Percentiles rank a stretch among this genome's conserved stretches.
Evolutionary conservation across 2,113 vertebrate species (phyloP).

Genomic region (Thymallus thymallus): DNA sequence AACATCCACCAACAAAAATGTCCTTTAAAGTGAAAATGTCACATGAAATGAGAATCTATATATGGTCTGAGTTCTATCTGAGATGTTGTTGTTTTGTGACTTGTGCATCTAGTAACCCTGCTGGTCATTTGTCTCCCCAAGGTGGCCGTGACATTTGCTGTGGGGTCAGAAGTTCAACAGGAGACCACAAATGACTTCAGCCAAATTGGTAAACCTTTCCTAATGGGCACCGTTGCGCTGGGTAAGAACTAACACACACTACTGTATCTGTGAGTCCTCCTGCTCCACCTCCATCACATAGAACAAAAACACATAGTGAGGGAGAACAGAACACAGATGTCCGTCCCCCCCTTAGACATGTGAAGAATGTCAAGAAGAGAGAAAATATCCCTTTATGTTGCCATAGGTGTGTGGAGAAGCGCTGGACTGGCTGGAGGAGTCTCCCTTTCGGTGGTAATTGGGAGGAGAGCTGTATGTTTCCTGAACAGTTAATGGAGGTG

Average conservation of each 20-base stretch:
- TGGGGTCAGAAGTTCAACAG: slow-evolving; percentile 74
- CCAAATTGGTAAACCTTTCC: slow-evolving; percentile 71
- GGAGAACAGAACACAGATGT: too few species aligned
- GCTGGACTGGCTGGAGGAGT: too few species aligned
- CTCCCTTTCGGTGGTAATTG: too few species aligned
- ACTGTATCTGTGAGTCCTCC: not conserved
- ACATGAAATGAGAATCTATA: slow-evolving; percentile 52
- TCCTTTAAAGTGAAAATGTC: slow-evolving; percentile 45
- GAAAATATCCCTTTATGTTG: too few species aligned
- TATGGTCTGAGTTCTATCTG: slow-evolving; percentile 24
- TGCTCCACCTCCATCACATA: not conserved
- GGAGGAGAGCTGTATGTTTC: too few species aligned
- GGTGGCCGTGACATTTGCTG: slow-evolving; percentile 73
- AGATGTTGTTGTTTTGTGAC: slow-evolving; percentile 16
- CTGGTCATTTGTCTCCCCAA: slow-evolving; percentile 42
- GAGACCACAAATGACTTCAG: slow-evolving; percentile 72
- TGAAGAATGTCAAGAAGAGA: too few species aligned
- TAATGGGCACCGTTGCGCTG: slow-evolving; percentile 73
- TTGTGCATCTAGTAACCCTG: too few species aligned
- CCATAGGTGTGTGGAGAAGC: too few species aligned
- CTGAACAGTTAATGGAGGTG: too few species aligned
- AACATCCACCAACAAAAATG: not conserved
- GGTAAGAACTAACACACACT: slow-evolving; percentile 53
- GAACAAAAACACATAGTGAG: not conserved
- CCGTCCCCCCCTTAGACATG: too few species aligned